These are phyloP conservation scores for Gasteruption jaculator DNA, from an alignment of 2,888 invertebrate species.

Conservation along the genomic window DNA sequence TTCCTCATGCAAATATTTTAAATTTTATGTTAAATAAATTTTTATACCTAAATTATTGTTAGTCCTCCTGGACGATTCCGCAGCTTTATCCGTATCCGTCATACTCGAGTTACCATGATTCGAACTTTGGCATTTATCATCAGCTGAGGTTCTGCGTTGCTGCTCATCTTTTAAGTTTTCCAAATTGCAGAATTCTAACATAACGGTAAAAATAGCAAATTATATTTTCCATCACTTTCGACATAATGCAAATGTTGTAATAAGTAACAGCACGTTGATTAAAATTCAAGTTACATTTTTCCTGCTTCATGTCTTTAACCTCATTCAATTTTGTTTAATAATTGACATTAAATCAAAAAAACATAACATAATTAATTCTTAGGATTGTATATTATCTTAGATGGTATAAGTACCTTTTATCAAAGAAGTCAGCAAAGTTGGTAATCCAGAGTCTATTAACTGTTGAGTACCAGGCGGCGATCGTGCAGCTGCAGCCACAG, in stretches of 20 bases:
- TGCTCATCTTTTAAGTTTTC: slow-evolving; percentile 31
- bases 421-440: slow-evolving; percentile 60
- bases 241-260: background rate
- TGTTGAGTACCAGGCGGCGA: slow-evolving; percentile 74
- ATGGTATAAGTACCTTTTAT: slow-evolving; percentile 47
- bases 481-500: slow-evolving; percentile 75
- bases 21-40: slow-evolving; percentile 3
- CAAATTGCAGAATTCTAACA: slow-evolving; percentile 39
- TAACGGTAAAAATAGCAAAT: slow-evolving; percentile 6
- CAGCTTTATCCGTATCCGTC: slow-evolving; percentile 55
- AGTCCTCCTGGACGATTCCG: slow-evolving; percentile 29
- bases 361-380: background rate
- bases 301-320: no score
- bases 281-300: background rate
- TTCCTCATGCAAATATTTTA: no score
- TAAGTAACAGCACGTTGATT: background rate
- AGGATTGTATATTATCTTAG: background rate
- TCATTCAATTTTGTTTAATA: no score
- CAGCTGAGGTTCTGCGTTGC: slow-evolving; percentile 24
- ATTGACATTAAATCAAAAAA: no score
- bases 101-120: slow-evolving; percentile 27
- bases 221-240: no score
- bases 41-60: slow-evolving; percentile 27
- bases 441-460: slow-evolving; percentile 72
- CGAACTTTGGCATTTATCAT: slow-evolving; percentile 25